Evolutionary conservation across 2,888 invertebrate genomes (phyloP).

Genomic region (Octodonta nipae): DNA sequence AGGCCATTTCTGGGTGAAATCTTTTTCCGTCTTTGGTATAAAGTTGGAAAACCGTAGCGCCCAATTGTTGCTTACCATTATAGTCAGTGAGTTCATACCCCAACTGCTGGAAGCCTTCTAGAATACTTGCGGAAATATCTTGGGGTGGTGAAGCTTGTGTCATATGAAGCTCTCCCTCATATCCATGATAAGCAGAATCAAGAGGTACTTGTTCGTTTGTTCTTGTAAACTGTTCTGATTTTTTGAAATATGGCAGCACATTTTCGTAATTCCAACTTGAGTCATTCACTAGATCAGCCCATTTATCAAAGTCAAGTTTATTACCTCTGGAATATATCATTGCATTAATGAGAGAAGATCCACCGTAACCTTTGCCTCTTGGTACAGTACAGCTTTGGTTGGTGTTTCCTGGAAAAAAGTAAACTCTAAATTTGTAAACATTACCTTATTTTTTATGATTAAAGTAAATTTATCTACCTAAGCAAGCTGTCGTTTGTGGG

Average conservation of each 20-base stretch:
- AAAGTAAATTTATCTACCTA: too few species aligned
- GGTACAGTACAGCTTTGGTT: constrained; percentile 28
- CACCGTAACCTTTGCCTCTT: constrained; percentile 40
- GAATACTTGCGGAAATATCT: constrained; percentile 4
- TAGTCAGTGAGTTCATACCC: constrained; percentile 57
- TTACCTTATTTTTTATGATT: too few species aligned
- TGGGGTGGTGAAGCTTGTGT: constrained; percentile 9
- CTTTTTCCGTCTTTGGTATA: constrained; percentile 55
- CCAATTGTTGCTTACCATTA: constrained; percentile 47
- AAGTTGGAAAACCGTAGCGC: constrained; percentile 50
- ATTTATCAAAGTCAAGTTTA: constrained; percentile 35
- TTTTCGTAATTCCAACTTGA: constrained; percentile 42
- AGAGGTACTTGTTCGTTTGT: constrained; percentile 7
- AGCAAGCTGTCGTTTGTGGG: too few species aligned
- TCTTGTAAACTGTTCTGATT: constrained; percentile 10
- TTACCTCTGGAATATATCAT: constrained; percentile 39
- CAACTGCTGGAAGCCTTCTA: constrained; percentile 47
- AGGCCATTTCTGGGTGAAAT: constrained; percentile 64
- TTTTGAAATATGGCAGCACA: constrained; percentile 35
- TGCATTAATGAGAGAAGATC: constrained; percentile 37
- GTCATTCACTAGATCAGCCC: constrained; percentile 30
- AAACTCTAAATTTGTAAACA: too few species aligned
- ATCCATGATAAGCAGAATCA: constrained; percentile 8
- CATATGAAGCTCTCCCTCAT: constrained; percentile 12
- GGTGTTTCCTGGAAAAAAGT: too few species aligned